These are phyloP conservation scores for Leptobrachium ailaonicum DNA, from an alignment of 2,113 vertebrate genomes.

Conservation along the genomic window DNA sequence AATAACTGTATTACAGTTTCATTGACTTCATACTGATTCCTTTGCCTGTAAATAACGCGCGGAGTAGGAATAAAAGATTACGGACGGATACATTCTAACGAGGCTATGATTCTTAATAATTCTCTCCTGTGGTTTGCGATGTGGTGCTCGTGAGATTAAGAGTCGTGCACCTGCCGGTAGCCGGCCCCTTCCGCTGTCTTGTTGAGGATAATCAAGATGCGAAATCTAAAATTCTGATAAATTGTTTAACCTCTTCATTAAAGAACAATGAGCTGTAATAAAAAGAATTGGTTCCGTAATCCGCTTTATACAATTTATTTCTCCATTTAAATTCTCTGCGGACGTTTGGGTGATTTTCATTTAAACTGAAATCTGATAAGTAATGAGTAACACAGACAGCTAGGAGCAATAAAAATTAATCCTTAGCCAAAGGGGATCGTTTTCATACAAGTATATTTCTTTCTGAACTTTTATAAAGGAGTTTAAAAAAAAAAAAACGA, in stretches of 20 bases:
- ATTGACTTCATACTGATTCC: slow-evolving; percentile 1
- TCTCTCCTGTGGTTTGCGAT: slow-evolving; percentile 1
- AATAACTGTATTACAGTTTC: slow-evolving; percentile 28
- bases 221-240: neutral
- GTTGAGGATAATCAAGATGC: neutral
- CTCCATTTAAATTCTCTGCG: neutral
- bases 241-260: neutral
- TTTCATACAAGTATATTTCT: too few relatives aligned
- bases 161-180: neutral
- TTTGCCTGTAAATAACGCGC: slow-evolving; percentile 9
- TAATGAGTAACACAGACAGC: too few relatives aligned
- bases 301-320: neutral
- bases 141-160: neutral
- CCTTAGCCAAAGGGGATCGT: too few relatives aligned
- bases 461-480: too few relatives aligned
- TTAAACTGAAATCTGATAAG: too few relatives aligned
- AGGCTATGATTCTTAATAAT: slow-evolving; percentile 12
- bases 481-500: too few relatives aligned
- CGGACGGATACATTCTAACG: neutral
- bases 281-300: neutral
- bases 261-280: neutral
- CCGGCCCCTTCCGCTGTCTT: neutral
- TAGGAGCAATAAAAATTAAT: too few relatives aligned
- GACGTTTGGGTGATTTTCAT: too few relatives aligned
- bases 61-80: neutral